phyloP scores from a whole-genome alignment of 2,888 invertebrate genomes.

The Lepeophtheirus nordmannii region DNA sequence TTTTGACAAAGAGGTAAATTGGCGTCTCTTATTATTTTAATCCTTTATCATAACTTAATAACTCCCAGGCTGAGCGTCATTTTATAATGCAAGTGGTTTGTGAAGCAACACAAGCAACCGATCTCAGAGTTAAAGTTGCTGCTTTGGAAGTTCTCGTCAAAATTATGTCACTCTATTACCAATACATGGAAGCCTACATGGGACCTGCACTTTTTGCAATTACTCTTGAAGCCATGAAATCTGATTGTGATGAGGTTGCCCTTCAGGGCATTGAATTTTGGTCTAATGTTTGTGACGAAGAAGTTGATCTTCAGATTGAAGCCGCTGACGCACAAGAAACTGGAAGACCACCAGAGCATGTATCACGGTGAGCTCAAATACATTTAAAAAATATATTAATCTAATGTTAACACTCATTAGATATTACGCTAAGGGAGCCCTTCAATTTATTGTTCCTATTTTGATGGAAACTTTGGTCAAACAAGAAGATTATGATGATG shows the following conservation, averaged over 20 bases:
- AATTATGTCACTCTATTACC: slow-evolving; percentile 94
- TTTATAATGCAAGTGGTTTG: slow-evolving; percentile 99
- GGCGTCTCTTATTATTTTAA: background rate
- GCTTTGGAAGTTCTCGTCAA: slow-evolving; percentile 95
- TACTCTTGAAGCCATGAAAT: slow-evolving; percentile 95
- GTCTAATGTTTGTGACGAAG: slow-evolving; percentile 99
- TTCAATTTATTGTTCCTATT: slow-evolving; percentile 84
- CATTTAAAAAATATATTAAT: background rate
- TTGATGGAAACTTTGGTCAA: slow-evolving; percentile 84
- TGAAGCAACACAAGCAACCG: slow-evolving; percentile 86
- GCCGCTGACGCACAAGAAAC: slow-evolving; percentile 83
- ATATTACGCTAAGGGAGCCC: slow-evolving; percentile 94
- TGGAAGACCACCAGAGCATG: slow-evolving; percentile 80
- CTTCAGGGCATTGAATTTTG: slow-evolving; percentile 99
- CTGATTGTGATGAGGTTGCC: slow-evolving; percentile 83
- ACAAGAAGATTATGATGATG: slow-evolving; percentile 88
- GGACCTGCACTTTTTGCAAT: slow-evolving; percentile 52
- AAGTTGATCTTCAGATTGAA: slow-evolving; percentile 85
- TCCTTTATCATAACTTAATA: background rate
- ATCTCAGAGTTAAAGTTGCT: slow-evolving; percentile 82
- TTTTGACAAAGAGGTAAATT: slow-evolving; percentile 72
- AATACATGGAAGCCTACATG: slow-evolving; percentile 99
- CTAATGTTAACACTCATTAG: background rate
- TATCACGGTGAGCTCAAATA: slow-evolving; percentile 47
- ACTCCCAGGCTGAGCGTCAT: slow-evolving; percentile 63